Conservation (phyloP, 2,888 invertebrate species). For the Poecilobothrus nobilitatus region DNA sequence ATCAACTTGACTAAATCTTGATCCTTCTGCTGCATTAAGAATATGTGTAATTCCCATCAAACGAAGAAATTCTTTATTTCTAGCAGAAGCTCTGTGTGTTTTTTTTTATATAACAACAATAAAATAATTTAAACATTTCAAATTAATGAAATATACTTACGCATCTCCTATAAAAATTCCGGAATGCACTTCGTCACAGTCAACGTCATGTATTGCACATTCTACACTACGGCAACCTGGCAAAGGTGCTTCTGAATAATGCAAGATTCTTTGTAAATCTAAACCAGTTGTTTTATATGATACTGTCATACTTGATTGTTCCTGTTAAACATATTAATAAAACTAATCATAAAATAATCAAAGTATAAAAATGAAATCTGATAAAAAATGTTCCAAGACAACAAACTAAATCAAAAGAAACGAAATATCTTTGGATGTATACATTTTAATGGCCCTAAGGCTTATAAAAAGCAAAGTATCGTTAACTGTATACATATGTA, state of each 20-base stretch:
- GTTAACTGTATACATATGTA: no score
- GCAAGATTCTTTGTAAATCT: slow-evolving; percentile 41
- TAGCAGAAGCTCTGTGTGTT: slow-evolving; percentile 67
- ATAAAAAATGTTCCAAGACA: no score
- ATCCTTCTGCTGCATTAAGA: slow-evolving; percentile 79
- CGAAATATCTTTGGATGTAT: no score
- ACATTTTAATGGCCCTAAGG: no score
- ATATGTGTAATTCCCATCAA: slow-evolving; percentile 75
- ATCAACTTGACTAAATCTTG: slow-evolving; percentile 71
- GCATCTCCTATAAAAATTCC: slow-evolving; percentile 65
- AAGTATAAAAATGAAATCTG: slow-evolving; percentile 2
- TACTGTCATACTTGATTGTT: slow-evolving; percentile 39
- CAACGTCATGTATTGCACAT: slow-evolving; percentile 50
- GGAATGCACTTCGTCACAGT: slow-evolving; percentile 68
- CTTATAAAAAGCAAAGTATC: no score
- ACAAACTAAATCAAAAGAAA: no score
- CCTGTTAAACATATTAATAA: slow-evolving; percentile 26
- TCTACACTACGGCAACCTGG: slow-evolving; percentile 39
- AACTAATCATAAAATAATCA: slow-evolving; percentile 6
- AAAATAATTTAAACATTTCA: not conserved
- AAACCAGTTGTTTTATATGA: slow-evolving; percentile 43
- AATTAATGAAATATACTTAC: slow-evolving; percentile 46
- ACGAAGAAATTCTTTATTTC: slow-evolving; percentile 62
- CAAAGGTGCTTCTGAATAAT: slow-evolving; percentile 43
- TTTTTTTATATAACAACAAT: no score